Conservation (phyloP, 2,113 vertebrate genomes). For the Indicator indicator region DNA sequence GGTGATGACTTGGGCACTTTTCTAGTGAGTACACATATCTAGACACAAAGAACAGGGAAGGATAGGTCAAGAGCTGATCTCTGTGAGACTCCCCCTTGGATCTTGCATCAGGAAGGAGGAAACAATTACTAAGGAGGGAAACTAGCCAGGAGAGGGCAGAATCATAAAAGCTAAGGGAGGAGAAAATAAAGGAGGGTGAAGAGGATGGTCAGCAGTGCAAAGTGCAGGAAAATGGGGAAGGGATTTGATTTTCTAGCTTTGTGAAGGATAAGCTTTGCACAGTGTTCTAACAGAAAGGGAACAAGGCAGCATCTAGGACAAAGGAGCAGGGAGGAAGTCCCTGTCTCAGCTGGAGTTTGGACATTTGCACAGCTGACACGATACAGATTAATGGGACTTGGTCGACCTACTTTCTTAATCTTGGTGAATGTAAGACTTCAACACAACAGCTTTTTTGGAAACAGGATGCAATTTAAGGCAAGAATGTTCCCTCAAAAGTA, state of each 20-base stretch:
- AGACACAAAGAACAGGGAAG: neutral
- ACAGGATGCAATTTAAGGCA: conserved; percentile 52
- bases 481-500: conserved; percentile 59
- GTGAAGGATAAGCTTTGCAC: neutral
- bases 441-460: neutral
- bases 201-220: neutral
- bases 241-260: neutral
- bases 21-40: neutral
- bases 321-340: neutral
- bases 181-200: neutral
- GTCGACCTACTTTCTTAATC: neutral
- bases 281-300: neutral
- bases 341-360: neutral
- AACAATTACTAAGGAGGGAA: neutral
- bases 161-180: conserved; percentile 30
- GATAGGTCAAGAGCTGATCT: neutral
- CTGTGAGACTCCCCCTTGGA: neutral
- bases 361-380: neutral
- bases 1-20: neutral
- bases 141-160: conserved; percentile 63
- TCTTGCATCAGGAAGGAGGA: neutral
- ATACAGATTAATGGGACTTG: neutral
- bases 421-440: neutral
- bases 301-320: neutral
- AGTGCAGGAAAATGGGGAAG: neutral